phyloP scores from a whole-genome alignment of 2,113 vertebrate species.

The Hemiscyllium ocellatum region DNA sequence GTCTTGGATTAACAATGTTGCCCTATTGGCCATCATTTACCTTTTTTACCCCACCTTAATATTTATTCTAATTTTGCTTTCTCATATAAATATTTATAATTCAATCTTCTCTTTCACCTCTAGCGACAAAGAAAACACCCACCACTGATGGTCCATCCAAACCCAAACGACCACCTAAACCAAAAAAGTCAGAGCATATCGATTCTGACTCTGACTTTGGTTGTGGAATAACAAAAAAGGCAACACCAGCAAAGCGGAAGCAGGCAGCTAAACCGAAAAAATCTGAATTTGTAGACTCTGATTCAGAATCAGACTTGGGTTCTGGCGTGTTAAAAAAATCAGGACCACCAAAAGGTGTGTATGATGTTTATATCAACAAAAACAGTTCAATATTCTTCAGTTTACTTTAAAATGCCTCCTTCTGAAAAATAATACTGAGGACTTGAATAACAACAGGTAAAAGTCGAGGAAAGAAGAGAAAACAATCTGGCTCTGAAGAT shows the following conservation, averaged over 20 bases:
- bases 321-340: constrained; percentile 76
- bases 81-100: not conserved
- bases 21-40: not conserved
- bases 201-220: constrained; percentile 92
- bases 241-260: constrained; percentile 70
- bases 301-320: constrained; percentile 77
- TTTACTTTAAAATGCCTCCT: not conserved
- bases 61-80: not conserved
- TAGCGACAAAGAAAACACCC: constrained; percentile 18
- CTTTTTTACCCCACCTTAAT: not conserved
- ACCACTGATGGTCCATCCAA: constrained; percentile 59
- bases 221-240: constrained; percentile 75
- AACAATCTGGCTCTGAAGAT: constrained; percentile 82
- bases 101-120: not conserved
- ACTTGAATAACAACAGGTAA: constrained; percentile 62
- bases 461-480: constrained; percentile 89
- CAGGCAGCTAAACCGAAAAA: constrained; percentile 75
- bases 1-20: not conserved
- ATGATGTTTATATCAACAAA: not conserved
- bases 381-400: not conserved
- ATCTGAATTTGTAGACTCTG: constrained; percentile 77
- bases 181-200: constrained; percentile 78
- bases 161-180: constrained; percentile 75
- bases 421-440: not conserved
- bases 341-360: constrained; percentile 69